Evolutionary conservation across 2,888 invertebrate species (phyloP).

Genomic region (Parascotia fuliginaria): DNA sequence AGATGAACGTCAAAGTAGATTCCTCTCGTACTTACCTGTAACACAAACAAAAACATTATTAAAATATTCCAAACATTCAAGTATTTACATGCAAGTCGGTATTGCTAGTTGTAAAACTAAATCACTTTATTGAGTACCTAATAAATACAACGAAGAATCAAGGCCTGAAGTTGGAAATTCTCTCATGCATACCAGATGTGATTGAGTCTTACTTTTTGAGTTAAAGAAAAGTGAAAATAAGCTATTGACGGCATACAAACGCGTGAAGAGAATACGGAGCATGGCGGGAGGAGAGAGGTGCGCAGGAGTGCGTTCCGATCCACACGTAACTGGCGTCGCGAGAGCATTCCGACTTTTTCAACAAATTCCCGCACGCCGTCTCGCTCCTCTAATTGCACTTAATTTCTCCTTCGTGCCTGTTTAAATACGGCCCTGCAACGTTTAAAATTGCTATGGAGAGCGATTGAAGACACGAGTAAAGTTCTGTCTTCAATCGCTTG

Average conservation of each 20-base stretch:
- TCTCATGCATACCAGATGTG: conserved; percentile 36
- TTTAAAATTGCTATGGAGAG: conserved; percentile 61
- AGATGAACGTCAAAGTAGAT: not conserved
- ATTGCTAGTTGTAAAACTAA: not conserved
- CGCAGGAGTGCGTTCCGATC: conserved; percentile 63
- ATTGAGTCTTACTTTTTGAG: conserved; percentile 46
- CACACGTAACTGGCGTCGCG: conserved; percentile 68
- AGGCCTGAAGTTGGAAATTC: conserved; percentile 28
- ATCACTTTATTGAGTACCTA: conserved; percentile 34
- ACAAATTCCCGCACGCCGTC: conserved; percentile 74
- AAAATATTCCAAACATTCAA: not conserved
- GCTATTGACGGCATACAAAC: conserved; percentile 46
- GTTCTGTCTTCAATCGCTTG: conserved; percentile 33
- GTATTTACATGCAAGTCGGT: not conserved
- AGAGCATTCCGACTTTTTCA: conserved; percentile 74
- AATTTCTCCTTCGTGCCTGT: conserved; percentile 79
- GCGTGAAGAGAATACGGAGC: conserved; percentile 11
- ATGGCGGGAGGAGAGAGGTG: conserved; percentile 21
- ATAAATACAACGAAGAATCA: conserved; percentile 24
- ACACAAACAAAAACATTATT: conserved; percentile 39
- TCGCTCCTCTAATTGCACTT: conserved; percentile 78
- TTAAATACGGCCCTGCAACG: conserved; percentile 69
- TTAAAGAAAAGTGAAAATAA: conserved; percentile 48
- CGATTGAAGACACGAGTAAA: conserved; percentile 37
- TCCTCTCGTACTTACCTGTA: conserved; percentile 52